Conservation (phyloP, 1,140 invertebrate genomes). For the Chrysoperla carnea region DNA sequence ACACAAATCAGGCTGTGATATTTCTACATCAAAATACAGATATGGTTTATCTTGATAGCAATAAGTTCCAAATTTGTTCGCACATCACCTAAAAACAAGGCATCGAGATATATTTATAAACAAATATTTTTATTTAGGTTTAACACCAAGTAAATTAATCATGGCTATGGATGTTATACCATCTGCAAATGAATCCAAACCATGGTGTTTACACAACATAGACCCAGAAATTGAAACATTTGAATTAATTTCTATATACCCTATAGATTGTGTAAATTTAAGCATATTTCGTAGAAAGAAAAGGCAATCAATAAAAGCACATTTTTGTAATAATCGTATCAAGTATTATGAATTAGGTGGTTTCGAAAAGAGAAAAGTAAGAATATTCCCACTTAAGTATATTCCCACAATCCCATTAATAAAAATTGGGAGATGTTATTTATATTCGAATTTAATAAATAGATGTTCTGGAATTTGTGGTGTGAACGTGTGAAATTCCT, state of each 20-base stretch:
- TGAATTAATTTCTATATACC: conserved; percentile 35
- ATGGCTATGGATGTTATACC: conserved; percentile 30
- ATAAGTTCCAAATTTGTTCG: too few relatives aligned
- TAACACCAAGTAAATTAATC: conserved; percentile 35
- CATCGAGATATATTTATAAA: too few relatives aligned
- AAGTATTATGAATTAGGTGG: conserved; percentile 30
- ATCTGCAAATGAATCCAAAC: conserved; percentile 11
- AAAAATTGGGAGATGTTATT: neutral
- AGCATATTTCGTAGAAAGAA: conserved; percentile 31
- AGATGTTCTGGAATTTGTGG: conserved; percentile 36
- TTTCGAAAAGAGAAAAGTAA: conserved; percentile 23
- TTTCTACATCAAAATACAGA: too few relatives aligned
- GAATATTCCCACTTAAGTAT: conserved; percentile 6
- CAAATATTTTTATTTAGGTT: conserved; percentile 12
- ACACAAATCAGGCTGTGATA: too few relatives aligned
- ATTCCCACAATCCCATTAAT: neutral
- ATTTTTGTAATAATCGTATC: conserved; percentile 25
- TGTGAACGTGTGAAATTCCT: conserved; percentile 26
- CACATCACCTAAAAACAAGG: too few relatives aligned
- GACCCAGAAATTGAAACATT: conserved; percentile 35
- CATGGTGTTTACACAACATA: conserved; percentile 17
- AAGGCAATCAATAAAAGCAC: conserved; percentile 33
- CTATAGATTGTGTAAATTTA: conserved; percentile 32
- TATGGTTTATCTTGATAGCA: too few relatives aligned
- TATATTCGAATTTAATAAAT: too few relatives aligned